phyloP scores from a whole-genome alignment of 2,113 vertebrate genomes.

The Apteryx mantelli region DNA sequence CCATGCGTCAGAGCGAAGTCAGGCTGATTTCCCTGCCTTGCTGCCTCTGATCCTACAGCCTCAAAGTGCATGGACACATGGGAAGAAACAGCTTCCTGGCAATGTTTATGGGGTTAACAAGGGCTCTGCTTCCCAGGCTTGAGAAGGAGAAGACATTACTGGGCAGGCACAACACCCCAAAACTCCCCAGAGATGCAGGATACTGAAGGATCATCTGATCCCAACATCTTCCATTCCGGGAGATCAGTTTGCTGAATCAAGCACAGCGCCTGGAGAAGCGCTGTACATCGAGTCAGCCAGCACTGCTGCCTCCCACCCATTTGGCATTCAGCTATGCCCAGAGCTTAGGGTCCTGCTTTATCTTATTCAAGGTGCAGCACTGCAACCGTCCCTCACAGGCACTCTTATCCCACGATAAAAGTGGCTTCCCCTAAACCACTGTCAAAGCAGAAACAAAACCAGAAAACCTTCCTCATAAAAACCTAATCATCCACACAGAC shows the following conservation, averaged over 20 bases:
- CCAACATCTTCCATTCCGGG: not conserved
- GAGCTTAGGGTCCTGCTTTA: too few relatives aligned
- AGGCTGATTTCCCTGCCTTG: not conserved
- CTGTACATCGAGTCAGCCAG: too few relatives aligned
- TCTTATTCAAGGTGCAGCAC: not conserved
- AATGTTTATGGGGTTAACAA: rapidly evolving
- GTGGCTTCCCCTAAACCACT: not conserved
- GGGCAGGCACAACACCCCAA: not conserved
- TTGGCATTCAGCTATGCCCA: too few relatives aligned
- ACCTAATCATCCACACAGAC: not conserved
- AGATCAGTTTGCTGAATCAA: too few relatives aligned
- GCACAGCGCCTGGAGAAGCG: too few relatives aligned
- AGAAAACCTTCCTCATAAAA: not conserved
- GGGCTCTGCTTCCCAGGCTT: not conserved
- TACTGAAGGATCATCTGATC: not conserved
- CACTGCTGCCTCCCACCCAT: too few relatives aligned
- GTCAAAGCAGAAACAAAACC: rapidly evolving
- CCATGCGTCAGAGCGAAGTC: not conserved
- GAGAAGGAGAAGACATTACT: rapidly evolving
- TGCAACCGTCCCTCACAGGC: not conserved
- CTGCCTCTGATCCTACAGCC: not conserved
- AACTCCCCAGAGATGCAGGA: rapidly evolving
- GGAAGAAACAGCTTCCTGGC: not conserved
- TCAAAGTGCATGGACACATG: not conserved
- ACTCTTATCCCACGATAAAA: not conserved